These are phyloP conservation scores for Oreochromis niloticus DNA, from an alignment of 2,113 vertebrate genomes.

Conservation along the genomic window DNA sequence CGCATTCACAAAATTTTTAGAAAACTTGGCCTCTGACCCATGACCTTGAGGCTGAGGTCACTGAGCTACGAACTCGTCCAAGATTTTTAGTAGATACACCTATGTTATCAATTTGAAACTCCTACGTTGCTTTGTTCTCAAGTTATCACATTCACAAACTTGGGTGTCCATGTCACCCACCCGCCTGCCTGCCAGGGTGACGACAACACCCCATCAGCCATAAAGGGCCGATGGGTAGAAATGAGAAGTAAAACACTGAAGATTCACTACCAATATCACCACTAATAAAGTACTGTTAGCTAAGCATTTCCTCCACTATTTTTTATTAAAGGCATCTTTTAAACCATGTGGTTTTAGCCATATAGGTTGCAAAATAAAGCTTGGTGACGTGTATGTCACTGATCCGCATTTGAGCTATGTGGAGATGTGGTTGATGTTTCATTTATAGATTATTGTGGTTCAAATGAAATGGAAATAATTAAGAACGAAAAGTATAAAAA, in stretches of 20 bases:
- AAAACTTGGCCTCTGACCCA: background rate
- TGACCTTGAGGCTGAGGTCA: background rate
- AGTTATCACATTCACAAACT: background rate
- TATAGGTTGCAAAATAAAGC: background rate
- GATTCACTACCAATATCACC: background rate
- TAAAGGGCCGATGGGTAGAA: background rate
- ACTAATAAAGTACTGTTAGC: background rate
- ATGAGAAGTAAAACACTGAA: background rate
- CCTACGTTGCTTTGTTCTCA: background rate
- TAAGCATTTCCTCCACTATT: background rate
- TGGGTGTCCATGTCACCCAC: background rate
- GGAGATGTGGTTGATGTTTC: background rate
- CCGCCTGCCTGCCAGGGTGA: background rate
- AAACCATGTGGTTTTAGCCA: background rate
- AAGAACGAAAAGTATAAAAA: background rate
- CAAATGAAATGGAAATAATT: background rate
- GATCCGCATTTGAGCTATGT: background rate
- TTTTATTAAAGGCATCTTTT: background rate
- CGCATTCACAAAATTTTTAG: background rate
- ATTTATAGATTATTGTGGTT: background rate
- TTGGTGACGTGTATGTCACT: background rate
- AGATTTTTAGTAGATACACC: background rate
- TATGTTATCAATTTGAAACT: background rate
- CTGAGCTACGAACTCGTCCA: background rate
- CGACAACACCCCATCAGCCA: background rate